Evolutionary conservation across 1,140 invertebrate species (phyloP).

Genomic region (Drosophila gunungcola): DNA sequence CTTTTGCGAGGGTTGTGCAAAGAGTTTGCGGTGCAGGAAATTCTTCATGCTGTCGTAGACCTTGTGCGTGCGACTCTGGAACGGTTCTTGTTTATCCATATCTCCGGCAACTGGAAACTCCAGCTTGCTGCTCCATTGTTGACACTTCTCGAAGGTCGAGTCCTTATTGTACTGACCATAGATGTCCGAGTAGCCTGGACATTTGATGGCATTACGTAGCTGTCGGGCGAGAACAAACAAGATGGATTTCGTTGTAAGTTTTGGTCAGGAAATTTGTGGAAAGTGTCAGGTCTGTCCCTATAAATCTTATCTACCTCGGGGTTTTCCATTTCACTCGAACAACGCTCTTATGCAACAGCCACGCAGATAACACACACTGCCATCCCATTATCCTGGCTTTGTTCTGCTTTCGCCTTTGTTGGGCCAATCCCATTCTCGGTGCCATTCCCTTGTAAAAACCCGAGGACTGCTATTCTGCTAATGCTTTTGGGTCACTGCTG

Average conservation of each 20-base stretch:
- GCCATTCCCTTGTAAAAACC: conserved; percentile 12
- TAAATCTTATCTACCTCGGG: conserved; percentile 44
- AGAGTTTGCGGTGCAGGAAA: conserved; percentile 77
- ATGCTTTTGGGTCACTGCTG: conserved; percentile 72
- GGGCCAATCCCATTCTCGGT: conserved; percentile 25
- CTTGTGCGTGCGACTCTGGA: conserved; percentile 73
- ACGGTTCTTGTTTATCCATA: conserved; percentile 29
- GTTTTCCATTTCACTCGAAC: conserved; percentile 47
- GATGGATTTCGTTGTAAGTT: conserved; percentile 48
- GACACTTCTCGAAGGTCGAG: conserved; percentile 60
- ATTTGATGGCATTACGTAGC: conserved; percentile 73
- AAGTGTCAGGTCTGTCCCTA: conserved; percentile 32
- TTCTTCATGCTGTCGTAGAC: conserved; percentile 82
- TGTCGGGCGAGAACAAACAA: conserved; percentile 38
- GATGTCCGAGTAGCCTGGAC: conserved; percentile 68
- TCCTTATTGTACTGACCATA: conserved; percentile 64
- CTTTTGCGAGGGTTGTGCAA: conserved; percentile 63
- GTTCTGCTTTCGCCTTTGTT: conserved; percentile 30
- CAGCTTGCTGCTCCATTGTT: conserved; percentile 75
- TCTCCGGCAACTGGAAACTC: conserved; percentile 29
- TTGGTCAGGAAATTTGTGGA: conserved; percentile 60
- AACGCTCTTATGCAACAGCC: conserved; percentile 30
- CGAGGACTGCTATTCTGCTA: conserved; percentile 30
- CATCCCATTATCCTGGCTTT: conserved; percentile 50
- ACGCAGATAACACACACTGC: conserved; percentile 23